These are phyloP conservation scores for Drosophila paranaensis DNA, from an alignment of 2,888 invertebrate species.

Conservation along the genomic window DNA sequence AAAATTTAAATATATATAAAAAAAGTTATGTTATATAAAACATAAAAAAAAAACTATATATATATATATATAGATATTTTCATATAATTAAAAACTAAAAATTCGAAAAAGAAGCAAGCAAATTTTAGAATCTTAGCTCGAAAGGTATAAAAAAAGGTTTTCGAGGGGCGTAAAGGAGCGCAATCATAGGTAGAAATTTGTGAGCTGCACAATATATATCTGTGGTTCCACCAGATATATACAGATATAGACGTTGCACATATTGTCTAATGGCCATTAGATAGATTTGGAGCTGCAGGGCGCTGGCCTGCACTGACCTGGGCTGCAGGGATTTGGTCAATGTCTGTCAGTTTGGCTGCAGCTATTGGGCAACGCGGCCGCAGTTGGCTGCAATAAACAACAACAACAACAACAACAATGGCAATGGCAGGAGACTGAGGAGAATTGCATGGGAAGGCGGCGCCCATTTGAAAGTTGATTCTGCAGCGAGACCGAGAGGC, in stretches of 20 bases:
- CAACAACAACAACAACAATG: constrained; percentile 11
- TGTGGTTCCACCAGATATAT: no score
- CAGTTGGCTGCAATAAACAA: constrained; percentile 32
- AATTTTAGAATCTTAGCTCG: no score
- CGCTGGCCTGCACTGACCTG: constrained; percentile 30
- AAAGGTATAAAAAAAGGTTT: no score
- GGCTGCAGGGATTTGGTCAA: constrained; percentile 22
- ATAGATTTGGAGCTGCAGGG: neutral
- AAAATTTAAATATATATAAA: no score
- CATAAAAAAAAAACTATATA: no score
- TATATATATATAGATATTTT: no score
- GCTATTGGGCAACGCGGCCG: constrained; percentile 31
- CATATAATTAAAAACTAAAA: no score
- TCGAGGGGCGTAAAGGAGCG: no score
- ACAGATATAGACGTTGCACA: neutral
- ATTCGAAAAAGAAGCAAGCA: no score
- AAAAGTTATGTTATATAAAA: no score
- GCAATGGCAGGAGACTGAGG: neutral
- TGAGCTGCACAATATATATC: neutral
- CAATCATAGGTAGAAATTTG: neutral
- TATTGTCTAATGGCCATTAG: neutral
- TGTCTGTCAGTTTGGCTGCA: constrained; percentile 28
- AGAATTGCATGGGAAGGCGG: constrained; percentile 42
- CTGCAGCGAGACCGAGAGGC: constrained; percentile 3
- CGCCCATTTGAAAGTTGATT: constrained; percentile 41